Conservation (phyloP, 2,113 vertebrate species). For the Patagioenas fasciata region DNA sequence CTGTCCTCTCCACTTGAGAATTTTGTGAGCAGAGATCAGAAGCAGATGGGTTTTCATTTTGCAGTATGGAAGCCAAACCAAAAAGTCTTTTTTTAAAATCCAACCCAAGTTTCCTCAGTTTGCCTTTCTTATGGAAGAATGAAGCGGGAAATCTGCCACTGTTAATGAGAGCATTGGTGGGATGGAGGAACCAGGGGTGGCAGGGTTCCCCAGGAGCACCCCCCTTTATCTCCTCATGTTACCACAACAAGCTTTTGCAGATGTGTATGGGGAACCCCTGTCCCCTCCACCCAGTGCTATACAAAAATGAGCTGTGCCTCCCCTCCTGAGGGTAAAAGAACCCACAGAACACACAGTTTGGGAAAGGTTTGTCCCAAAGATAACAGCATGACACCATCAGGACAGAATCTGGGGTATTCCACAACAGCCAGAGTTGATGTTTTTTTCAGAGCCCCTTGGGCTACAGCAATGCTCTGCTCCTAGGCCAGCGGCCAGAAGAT, state of each 20-base stretch:
- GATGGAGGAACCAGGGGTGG: not conserved
- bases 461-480: not conserved
- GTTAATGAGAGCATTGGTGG: not conserved
- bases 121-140: not conserved
- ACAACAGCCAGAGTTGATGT: not conserved
- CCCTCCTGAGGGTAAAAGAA: not conserved
- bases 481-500: not conserved
- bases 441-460: not conserved
- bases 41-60: not conserved
- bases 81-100: not conserved
- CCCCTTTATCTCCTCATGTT: not conserved
- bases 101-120: not conserved
- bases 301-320: not conserved
- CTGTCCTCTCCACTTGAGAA: not conserved
- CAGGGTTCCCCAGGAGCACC: not conserved
- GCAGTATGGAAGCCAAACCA: not conserved
- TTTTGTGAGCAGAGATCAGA: not conserved
- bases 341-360: not conserved
- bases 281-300: not conserved
- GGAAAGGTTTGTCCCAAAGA: not conserved
- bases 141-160: not conserved
- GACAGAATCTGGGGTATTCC: not conserved
- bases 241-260: not conserved
- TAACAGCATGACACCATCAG: not conserved
- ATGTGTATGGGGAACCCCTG: not conserved